Evolutionary conservation across 1,140 invertebrate species (phyloP), one percentile per base, ranked within the genome.

Genomic region (Conopomorpha cramerella): DNA sequence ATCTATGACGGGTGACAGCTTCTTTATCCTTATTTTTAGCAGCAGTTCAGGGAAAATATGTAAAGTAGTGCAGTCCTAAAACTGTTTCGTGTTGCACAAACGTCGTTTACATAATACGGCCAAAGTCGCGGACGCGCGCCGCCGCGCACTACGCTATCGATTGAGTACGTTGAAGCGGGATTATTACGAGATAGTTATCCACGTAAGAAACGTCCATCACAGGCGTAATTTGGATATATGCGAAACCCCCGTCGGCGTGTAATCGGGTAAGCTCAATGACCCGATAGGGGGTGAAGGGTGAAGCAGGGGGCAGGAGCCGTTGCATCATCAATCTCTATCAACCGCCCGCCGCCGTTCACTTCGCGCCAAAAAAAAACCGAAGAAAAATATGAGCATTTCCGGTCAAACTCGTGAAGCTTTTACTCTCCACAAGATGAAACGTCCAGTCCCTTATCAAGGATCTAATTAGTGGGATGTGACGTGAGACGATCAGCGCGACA

Each of bases 151-250:
- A 18, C n/a, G 32, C 17, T 34, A 34, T 34, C 32, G 32, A 34
- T 34, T 26, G 12, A 29, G 39, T 38, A 37, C 26, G 45, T n/a
- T n/a, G n/a, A n/a, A n/a, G n/a, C n/a, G 41, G 46, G 49, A 50
- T 58, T 54, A 55, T 47, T 41, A 36, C 30, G 39, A 39, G 45
- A 51, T 59, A 54, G 52, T 54, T 55, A 55, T 58, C 48, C 46
- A 38, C 43, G 39, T 66, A 66, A 66, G 63, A 62, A 65, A 66
- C 64, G 65, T 70, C 65, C 60, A 61, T 73, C 63, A 66, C 39
- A 34, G 34, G 44, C 45, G 54, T 68, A 73, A 73, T 73, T 73
- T 70, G 65, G 62, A 70, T 73, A 68, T 73, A 73, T 73, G 60
- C 57, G 62, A 58, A 58, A 56, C 53, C 56, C 51, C 57, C 47